Evolutionary conservation across 2,797 vertebrate species (phyloP).

Genomic region (Poeciliopsis infans): DNA sequence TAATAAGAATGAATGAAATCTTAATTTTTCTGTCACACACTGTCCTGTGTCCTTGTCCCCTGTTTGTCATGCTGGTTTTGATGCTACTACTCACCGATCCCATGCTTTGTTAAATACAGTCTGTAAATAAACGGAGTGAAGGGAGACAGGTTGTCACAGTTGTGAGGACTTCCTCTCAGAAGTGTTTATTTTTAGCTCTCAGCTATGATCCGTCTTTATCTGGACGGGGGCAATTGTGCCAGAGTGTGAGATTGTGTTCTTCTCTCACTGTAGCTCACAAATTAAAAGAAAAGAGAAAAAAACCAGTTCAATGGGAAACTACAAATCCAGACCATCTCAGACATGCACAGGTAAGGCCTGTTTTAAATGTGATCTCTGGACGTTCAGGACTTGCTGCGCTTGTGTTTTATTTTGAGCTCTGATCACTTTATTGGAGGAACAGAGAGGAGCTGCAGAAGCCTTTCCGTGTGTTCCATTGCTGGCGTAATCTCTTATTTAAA

Average conservation of each 20-base stretch:
- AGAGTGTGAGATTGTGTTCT: slow-evolving; percentile 73
- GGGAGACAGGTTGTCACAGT: slow-evolving; percentile 82
- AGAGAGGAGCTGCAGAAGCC: neutral
- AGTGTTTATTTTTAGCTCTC: slow-evolving; percentile 92
- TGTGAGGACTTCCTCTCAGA: slow-evolving; percentile 86
- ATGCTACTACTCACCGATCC: neutral
- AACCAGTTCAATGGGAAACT: slow-evolving; percentile 91
- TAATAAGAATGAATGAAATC: neutral
- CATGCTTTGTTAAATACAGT: slow-evolving; percentile 21
- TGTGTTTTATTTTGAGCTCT: slow-evolving; percentile 4
- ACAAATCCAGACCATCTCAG: slow-evolving; percentile 96
- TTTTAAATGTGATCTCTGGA: neutral
- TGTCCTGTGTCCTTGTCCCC: neutral
- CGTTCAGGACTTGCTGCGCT: neutral
- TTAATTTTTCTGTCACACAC: neutral
- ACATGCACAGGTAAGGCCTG: slow-evolving; percentile 91
- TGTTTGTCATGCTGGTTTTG: neutral
- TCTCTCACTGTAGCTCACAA: slow-evolving; percentile 61
- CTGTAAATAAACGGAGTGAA: slow-evolving; percentile 13
- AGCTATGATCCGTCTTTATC: slow-evolving; percentile 83
- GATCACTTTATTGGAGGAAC: neutral
- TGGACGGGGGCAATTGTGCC: slow-evolving; percentile 74
- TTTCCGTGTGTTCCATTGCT: neutral
- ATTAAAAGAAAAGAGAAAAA: slow-evolving; percentile 3
- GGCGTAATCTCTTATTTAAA: neutral